These are phyloP conservation scores for Clarias platycephalus DNA, from an alignment of 2,797 vertebrate genomes.

Conservation along the genomic window DNA sequence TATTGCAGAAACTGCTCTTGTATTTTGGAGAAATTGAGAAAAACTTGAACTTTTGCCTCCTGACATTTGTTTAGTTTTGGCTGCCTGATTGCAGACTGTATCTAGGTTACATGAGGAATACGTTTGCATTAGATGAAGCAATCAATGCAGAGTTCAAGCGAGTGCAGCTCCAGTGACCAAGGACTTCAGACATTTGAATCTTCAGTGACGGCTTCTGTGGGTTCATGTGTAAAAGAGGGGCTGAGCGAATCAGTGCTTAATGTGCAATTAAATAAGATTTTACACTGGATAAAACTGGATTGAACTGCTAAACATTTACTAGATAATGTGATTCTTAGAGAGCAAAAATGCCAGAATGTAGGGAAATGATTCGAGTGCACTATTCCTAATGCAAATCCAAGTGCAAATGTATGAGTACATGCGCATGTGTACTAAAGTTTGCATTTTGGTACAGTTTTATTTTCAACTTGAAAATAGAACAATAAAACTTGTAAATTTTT, in stretches of 20 bases:
- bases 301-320: neutral
- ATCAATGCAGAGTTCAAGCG: neutral
- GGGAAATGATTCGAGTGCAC: neutral
- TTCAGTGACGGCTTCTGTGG: neutral
- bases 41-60: neutral
- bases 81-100: neutral
- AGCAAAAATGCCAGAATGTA: neutral
- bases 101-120: neutral
- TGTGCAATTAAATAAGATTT: neutral
- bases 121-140: neutral
- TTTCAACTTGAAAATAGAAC: too few relatives aligned
- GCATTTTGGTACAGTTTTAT: neutral
- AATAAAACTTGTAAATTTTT: too few relatives aligned
- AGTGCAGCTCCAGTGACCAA: neutral
- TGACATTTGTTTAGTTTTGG: neutral
- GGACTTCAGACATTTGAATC: neutral
- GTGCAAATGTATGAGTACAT: neutral
- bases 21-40: neutral
- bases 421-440: neutral
- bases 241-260: neutral
- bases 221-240: too few relatives aligned
- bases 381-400: neutral
- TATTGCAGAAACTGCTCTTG: neutral
- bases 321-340: neutral
- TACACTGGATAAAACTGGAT: too few relatives aligned